Evolutionary conservation across 2,888 invertebrate species (phyloP), one percentile per base, ranked within the genome.

Genomic region (Diarsia brunnea): DNA sequence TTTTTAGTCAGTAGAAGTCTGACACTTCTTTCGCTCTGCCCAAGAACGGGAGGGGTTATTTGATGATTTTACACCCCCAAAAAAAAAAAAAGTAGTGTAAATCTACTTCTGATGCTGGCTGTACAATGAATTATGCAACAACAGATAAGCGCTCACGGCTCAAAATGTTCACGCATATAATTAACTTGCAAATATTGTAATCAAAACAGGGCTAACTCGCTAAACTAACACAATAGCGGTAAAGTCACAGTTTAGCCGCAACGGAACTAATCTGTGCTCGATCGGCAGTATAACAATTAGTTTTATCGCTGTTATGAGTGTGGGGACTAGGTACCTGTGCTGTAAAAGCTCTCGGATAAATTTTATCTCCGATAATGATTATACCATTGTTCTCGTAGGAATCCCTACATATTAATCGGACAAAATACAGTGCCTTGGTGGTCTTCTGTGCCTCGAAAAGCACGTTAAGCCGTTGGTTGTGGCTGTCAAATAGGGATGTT

Each of bases 151-250:
- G 73, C 70, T 71, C 31, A 60, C 70, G 58, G 77, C 69, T 85
- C 69, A 82, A 70, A 84, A 82, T 82, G 71, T 82, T 85, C 76
- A 75, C 71, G 82, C 85, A 82, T 63, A 69, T 69, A 82, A 82
- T 82, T 82, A 85, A 78, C 86, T 73, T 73, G 63, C 86, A 82
- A 85, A 85, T 86, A 82, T 78, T 86, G 86, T 78, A 73, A 78
- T 82, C 78, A 73, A 61, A 85, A 73, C 73, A 77, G 53, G n/a
- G 67, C 27, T 68, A 27, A 85, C 51, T 71, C 64, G 53, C 38
- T 61, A 69, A 85, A 85, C 82, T 77, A 73, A 82, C 63, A 69
- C 66, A 72, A 65, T 65, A 61, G 43, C 4, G 70, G 24, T 51
- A 64, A 74, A 70, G 70, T 71, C 71, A 82, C 63, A 84, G 66